phyloP scores from a whole-genome alignment of 2,888 invertebrate genomes.

The Leucoptera coffeella region DNA sequence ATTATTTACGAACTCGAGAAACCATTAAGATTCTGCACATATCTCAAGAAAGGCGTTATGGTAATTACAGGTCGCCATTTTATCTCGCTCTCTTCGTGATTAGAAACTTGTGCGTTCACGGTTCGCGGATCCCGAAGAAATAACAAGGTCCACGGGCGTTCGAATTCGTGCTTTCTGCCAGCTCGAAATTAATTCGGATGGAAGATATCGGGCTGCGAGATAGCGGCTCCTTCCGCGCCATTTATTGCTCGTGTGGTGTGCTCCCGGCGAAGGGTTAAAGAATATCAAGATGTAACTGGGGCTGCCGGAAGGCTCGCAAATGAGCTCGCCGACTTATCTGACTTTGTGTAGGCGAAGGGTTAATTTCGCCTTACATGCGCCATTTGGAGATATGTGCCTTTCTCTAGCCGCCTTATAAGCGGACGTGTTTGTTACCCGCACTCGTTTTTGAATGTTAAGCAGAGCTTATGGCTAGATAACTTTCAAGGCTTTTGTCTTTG shows the following conservation, averaged over 20 bases:
- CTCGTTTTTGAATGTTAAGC: no score
- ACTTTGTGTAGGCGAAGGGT: slow-evolving; percentile 46
- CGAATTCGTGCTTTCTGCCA: slow-evolving; percentile 14
- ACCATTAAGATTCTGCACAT: slow-evolving; percentile 53
- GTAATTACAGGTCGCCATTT: slow-evolving; percentile 53
- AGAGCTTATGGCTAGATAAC: no score
- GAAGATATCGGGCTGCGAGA: slow-evolving; percentile 48
- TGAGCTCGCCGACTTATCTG: slow-evolving; percentile 52
- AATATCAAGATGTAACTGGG: slow-evolving; percentile 53
- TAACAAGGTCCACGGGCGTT: slow-evolving; percentile 49
- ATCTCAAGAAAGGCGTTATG: slow-evolving; percentile 49
- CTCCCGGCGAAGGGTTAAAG: slow-evolving; percentile 46
- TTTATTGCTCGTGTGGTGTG: slow-evolving; percentile 50
- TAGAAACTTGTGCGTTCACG: slow-evolving; percentile 27
- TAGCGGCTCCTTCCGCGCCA: slow-evolving; percentile 50
- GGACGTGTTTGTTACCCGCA: no score
- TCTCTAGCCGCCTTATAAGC: no score
- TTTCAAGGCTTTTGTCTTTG: no score
- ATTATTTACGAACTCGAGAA: slow-evolving; percentile 47
- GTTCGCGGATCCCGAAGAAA: slow-evolving; percentile 31
- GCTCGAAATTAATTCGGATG: slow-evolving; percentile 52
- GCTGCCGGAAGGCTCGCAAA: slow-evolving; percentile 51
- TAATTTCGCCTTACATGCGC: slow-evolving; percentile 51
- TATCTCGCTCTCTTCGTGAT: slow-evolving; percentile 43
- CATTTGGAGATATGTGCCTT: slow-evolving; percentile 44